Evolutionary conservation across 2,797 vertebrate species (phyloP).

Genomic region (Hirundo rustica): DNA sequence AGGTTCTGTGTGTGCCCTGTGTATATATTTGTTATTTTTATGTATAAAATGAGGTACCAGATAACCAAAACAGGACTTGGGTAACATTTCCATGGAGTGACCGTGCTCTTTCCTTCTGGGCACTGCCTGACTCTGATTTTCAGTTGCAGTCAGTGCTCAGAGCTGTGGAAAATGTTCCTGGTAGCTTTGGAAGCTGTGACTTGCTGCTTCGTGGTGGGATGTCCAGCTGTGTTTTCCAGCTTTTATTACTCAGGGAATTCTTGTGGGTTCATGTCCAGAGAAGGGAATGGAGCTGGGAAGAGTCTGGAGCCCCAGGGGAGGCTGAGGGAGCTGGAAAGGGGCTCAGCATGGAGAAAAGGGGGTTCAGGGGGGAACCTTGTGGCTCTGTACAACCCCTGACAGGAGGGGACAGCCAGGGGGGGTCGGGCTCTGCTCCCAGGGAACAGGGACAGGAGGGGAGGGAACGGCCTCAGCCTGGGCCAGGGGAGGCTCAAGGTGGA

Average conservation of each 20-base stretch:
- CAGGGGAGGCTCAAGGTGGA: neutral
- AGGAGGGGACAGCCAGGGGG: neutral
- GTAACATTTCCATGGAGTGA: neutral
- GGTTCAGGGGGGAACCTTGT: neutral
- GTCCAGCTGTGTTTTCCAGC: neutral
- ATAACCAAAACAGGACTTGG: neutral
- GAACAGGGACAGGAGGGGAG: neutral
- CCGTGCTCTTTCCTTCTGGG: neutral
- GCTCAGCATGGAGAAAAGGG: neutral
- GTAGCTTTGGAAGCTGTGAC: neutral
- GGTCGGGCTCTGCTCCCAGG: neutral
- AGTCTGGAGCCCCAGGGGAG: neutral
- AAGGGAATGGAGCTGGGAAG: neutral
- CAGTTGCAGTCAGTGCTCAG: neutral
- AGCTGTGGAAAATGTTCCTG: neutral
- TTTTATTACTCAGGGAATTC: neutral
- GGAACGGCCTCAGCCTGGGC: rapidly evolving
- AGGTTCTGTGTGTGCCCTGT: neutral
- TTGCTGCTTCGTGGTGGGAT: neutral
- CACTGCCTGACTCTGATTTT: neutral
- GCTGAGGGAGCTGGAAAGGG: neutral
- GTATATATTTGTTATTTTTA: neutral
- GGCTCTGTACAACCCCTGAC: neutral
- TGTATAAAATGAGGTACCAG: neutral
- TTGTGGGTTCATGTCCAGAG: neutral